These are phyloP conservation scores for Acanthosepion pharaonis DNA, from an alignment of 2,888 invertebrate species.

Conservation along the genomic window DNA sequence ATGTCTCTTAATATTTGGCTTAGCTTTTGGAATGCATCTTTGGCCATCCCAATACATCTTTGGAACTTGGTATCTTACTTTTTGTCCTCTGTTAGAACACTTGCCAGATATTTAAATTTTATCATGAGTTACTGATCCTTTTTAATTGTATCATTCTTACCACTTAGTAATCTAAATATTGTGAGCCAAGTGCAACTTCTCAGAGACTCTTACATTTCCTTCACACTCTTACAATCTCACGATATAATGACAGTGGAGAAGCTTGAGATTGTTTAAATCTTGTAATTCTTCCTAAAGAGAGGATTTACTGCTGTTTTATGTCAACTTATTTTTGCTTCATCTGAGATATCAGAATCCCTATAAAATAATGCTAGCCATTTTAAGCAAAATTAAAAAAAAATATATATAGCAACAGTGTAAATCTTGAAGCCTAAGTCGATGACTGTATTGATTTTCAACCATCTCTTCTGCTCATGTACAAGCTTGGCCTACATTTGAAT, in stretches of 20 bases:
- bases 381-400: neutral
- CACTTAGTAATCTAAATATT: no score
- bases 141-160: no score
- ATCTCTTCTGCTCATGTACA: neutral
- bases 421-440: neutral
- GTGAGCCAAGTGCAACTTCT: neutral
- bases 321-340: neutral
- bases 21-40: no score
- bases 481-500: neutral
- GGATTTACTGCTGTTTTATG: neutral
- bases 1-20: no score
- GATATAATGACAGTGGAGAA: neutral
- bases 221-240: neutral
- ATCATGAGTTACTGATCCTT: no score
- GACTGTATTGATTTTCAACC: conserved; percentile 33
- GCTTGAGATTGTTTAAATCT: neutral
- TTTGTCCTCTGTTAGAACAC: no score
- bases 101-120: no score
- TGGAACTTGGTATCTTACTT: no score
- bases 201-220: neutral
- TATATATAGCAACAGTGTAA: neutral
- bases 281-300: neutral
- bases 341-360: neutral
- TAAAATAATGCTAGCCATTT: neutral
- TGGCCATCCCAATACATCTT: no score